A percentile compares a stretch with the other conserved stretches of the same genome.
Evolutionary conservation across 2,797 vertebrate genomes (phyloP).

Genomic region (Luscinia megarhynchos): DNA sequence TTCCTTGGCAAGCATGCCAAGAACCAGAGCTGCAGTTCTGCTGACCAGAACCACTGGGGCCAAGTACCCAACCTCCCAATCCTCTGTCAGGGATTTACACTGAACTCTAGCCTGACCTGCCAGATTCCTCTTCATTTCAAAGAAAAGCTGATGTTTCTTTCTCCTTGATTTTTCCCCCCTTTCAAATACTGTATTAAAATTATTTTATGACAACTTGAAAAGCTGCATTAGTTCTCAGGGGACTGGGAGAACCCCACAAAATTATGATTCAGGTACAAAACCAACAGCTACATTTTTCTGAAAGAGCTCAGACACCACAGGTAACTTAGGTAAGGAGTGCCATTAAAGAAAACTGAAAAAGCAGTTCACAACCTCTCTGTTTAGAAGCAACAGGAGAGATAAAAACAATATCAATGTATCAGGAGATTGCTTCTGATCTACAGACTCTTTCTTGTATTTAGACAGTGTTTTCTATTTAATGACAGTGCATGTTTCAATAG

Average conservation of each 20-base stretch:
- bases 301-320: not conserved
- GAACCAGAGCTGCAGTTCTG: not conserved
- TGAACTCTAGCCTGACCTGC: not conserved
- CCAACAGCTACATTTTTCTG: not conserved
- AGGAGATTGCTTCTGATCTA: not conserved
- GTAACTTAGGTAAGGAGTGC: not conserved
- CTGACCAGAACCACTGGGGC: fast-evolving
- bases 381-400: not conserved
- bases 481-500: not conserved
- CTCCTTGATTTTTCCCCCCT: not conserved
- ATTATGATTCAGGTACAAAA: not conserved
- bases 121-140: not conserved
- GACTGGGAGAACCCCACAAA: not conserved
- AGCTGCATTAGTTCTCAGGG: not conserved
- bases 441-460: not conserved
- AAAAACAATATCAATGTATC: not conserved
- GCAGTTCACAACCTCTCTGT: not conserved
- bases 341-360: not conserved
- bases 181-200: not conserved
- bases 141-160: not conserved
- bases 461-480: not conserved
- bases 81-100: not conserved
- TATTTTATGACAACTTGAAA: not conserved
- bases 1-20: not conserved
- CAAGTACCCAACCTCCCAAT: not conserved